These are phyloP conservation scores for Criorhina ranunculi DNA, from an alignment of 2,888 invertebrate genomes.

Conservation along the genomic window DNA sequence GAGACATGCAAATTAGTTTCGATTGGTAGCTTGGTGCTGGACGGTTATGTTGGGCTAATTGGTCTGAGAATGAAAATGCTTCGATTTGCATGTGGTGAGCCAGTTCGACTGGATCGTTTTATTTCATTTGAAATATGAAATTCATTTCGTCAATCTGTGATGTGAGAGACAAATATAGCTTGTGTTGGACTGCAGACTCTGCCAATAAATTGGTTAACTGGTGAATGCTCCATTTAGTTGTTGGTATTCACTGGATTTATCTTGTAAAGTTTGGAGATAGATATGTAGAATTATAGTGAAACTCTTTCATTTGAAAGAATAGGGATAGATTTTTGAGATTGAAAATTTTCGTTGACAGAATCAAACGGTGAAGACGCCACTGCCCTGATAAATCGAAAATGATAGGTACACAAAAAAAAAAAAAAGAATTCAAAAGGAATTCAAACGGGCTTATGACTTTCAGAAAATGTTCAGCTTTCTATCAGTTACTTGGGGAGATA, in stretches of 20 bases:
- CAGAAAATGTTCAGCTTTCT: too few relatives aligned
- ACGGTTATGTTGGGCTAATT: conserved; percentile 39
- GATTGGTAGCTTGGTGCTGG: conserved; percentile 38
- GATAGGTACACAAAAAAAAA: too few relatives aligned
- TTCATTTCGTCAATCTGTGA: conserved; percentile 22
- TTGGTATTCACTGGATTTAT: conserved; percentile 24
- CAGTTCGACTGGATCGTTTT: conserved; percentile 16
- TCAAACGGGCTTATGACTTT: too few relatives aligned
- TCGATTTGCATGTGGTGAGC: conserved; percentile 12
- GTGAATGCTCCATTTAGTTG: not conserved
- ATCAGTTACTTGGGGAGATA: too few relatives aligned
- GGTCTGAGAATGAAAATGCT: conserved; percentile 35
- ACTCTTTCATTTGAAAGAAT: too few relatives aligned
- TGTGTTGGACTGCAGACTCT: not conserved
- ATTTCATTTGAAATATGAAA: conserved; percentile 37
- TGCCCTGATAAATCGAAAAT: too few relatives aligned
- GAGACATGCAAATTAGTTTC: conserved; percentile 67
- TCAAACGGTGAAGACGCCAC: too few relatives aligned
- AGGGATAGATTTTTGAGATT: too few relatives aligned
- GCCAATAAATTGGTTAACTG: not conserved
- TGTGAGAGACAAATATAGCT: not conserved
- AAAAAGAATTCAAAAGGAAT: too few relatives aligned
- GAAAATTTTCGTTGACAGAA: too few relatives aligned
- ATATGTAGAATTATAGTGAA: not conserved
- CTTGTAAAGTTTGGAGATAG: conserved; percentile 14